These are phyloP conservation scores for Drosophila infuscata DNA, from an alignment of 2,888 invertebrate genomes.

Conservation along the genomic window DNA sequence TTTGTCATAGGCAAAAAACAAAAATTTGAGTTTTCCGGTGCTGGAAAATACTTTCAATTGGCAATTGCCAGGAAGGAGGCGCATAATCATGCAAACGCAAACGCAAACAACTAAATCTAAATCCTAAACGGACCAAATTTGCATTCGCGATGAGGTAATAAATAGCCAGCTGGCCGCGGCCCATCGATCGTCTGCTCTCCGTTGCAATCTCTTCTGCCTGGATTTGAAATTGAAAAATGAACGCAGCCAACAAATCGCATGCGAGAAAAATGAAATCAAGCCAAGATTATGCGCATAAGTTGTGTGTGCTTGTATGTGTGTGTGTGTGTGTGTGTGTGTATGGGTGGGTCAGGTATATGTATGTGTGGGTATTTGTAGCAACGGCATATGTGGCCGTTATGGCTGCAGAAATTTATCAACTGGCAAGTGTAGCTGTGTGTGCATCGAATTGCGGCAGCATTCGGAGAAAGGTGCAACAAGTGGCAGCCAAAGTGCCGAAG, in stretches of 20 bases:
- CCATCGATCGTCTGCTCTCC: slow-evolving; percentile 66
- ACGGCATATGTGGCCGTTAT: slow-evolving; percentile 78
- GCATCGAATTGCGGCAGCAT: slow-evolving; percentile 60
- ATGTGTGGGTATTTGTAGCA: slow-evolving; percentile 45
- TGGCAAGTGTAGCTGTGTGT: slow-evolving; percentile 36
- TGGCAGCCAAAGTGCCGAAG: slow-evolving; percentile 67
- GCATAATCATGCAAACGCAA: slow-evolving; percentile 52
- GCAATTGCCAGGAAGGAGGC: slow-evolving; percentile 27
- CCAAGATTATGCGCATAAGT: slow-evolving; percentile 80
- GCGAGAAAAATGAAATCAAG: slow-evolving; percentile 80
- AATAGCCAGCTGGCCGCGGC: slow-evolving; percentile 71
- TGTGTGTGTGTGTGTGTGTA: slow-evolving; percentile 1
- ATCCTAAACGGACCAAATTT: slow-evolving; percentile 59
- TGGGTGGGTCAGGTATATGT: slow-evolving; percentile 1
- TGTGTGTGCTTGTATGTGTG: slow-evolving; percentile 16
- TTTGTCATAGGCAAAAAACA: slow-evolving; percentile 23
- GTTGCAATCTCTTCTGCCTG: slow-evolving; percentile 9
- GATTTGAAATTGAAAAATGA: slow-evolving; percentile 78
- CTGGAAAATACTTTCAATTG: slow-evolving; percentile 60
- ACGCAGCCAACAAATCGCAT: slow-evolving; percentile 67
- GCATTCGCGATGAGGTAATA: slow-evolving; percentile 76
- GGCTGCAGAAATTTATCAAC: slow-evolving; percentile 75
- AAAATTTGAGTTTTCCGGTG: slow-evolving; percentile 34
- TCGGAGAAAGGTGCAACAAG: slow-evolving; percentile 76
- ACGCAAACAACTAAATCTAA: slow-evolving; percentile 44